Base-by-base conservation (phyloP, 1,140 invertebrate species). In the Drosophila pandora region DNA sequence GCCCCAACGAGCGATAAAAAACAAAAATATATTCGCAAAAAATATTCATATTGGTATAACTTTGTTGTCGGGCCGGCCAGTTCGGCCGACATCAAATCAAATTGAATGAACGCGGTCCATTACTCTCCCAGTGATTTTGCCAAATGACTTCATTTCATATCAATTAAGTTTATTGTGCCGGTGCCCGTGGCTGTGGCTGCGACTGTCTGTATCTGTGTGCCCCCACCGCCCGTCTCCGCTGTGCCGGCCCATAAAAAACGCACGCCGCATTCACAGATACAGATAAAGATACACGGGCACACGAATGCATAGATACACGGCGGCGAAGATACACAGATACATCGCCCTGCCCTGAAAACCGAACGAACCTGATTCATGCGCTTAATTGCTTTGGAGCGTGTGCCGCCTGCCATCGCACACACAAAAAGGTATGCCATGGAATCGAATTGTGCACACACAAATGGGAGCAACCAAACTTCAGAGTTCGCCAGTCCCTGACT, bases 101-200 rank as follows among this genome's bases (percentile, higher is more conserved):
- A 88, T 88, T 87, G 79, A 88, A 89, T 82, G 82, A 89, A 69
- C 72, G 76, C 79, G 79, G 83, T 79, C 83, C 78, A 85, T 85
- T 85, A 85, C 83, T 82, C 83, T 83, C 41, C 76, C 83, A 88
- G 73, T 79, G 88, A 90, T 90, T 90, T 90, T 88, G 88, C 83
- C 88, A 90, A 90, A 90, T 90, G 88, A 90, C 88, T 90, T 88
- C 88, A 90, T 90, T 90, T 90, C 82, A 90, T 90, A 90, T 90
- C 88, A 90, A 90, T 90, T 90, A 90, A 90, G 79, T 90, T 81
- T 89, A 90, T 90, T 90, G 79, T 70, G 73, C 65, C 81, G 43
- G 43, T 47, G 43, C 39, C 39, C 56, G 63, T 80, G 62, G 30
- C 10, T 47, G 25, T 43, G 13, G n/a, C 39, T 9, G 64, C 76